phyloP scores from a whole-genome alignment of 2,113 vertebrate species.

The Alligator sinensis region DNA sequence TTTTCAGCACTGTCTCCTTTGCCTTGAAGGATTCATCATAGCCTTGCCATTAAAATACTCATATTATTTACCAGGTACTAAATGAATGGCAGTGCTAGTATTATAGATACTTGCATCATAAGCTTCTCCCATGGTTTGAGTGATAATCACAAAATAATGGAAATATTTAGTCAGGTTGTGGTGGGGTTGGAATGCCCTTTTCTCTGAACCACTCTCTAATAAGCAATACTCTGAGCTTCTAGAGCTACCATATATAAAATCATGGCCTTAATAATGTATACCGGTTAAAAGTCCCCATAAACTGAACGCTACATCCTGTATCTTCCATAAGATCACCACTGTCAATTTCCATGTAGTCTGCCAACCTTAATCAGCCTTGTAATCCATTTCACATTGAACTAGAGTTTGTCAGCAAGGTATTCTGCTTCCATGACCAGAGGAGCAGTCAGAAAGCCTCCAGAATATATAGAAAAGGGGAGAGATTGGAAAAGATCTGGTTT shows the following conservation, averaged over 20 bases:
- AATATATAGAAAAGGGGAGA: accelerated
- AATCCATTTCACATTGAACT: background rate
- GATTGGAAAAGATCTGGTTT: background rate
- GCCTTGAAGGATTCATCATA: background rate
- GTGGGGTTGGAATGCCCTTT: too few species aligned
- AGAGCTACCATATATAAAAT: background rate
- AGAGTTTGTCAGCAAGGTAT: accelerated
- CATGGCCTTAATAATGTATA: too few species aligned
- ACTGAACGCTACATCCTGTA: accelerated
- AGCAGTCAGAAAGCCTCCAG: background rate
- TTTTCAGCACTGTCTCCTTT: background rate
- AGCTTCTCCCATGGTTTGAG: background rate
- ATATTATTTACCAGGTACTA: background rate
- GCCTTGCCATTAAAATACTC: background rate
- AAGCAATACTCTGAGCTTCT: accelerated
- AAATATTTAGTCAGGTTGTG: too few species aligned
- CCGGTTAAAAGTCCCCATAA: background rate
- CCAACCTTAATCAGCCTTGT: too few species aligned
- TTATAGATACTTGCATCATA: background rate
- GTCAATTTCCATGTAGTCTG: too few species aligned
- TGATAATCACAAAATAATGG: background rate
- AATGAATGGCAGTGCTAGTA: accelerated
- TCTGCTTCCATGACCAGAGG: accelerated
- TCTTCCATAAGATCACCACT: background rate
- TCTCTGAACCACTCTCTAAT: too few species aligned